Percentiles rank a stretch among this genome's conserved stretches.
These are phyloP conservation scores for Smithornis capensis DNA, from an alignment of 2,113 vertebrate genomes.

Conservation along the genomic window DNA sequence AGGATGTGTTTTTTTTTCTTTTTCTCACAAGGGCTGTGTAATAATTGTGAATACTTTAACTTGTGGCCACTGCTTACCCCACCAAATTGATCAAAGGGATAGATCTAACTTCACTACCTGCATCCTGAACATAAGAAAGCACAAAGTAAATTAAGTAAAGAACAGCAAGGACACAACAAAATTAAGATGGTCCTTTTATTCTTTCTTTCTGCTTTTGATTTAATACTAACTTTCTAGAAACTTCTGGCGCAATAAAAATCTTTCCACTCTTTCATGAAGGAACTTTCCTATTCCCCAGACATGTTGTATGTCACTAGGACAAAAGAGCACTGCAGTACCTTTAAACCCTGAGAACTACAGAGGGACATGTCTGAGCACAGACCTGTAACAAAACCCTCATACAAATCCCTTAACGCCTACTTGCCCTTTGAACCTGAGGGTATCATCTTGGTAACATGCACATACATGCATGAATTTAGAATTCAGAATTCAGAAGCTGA, in stretches of 20 bases:
- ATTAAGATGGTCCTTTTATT: fast-evolving
- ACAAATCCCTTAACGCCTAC: not conserved
- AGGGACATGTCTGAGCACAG: not conserved
- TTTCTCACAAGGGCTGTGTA: not conserved
- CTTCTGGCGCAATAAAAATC: not conserved
- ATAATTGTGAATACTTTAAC: not conserved
- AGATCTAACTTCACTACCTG: not conserved
- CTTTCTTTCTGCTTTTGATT: not conserved
- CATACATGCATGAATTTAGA: no score
- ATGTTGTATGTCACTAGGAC: not conserved
- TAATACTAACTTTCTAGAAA: not conserved
- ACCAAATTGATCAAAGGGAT: not conserved
- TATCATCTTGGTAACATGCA: fast-evolving
- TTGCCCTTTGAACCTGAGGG: not conserved
- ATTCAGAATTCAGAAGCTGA: not conserved
- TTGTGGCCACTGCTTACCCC: not conserved
- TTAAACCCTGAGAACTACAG: fast-evolving
- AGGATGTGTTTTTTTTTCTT: not conserved
- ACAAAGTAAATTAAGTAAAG: not conserved
- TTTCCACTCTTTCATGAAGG: fast-evolving
- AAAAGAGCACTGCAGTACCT: not conserved
- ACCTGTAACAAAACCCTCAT: not conserved
- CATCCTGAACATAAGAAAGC: not conserved
- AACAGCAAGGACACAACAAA: not conserved
- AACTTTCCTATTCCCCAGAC: not conserved